These are phyloP conservation scores for Cyphomyrus discorhynchus DNA, from an alignment of 2,113 vertebrate species.

Conservation along the genomic window DNA sequence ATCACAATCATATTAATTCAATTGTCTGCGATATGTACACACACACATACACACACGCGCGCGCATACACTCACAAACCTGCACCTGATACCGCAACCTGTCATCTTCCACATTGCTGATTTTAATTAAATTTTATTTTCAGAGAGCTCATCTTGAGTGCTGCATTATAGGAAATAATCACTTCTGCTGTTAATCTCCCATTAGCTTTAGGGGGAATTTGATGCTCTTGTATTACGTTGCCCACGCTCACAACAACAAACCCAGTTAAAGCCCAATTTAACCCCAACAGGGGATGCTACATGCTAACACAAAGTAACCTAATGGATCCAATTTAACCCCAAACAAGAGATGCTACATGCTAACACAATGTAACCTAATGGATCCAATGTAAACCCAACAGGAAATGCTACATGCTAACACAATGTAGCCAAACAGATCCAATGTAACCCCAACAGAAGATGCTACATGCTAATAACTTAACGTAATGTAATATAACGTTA, in stretches of 20 bases:
- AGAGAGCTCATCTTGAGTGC: constrained; percentile 1
- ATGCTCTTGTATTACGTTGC: background rate
- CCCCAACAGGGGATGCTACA: background rate
- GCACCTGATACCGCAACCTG: background rate
- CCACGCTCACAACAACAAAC: background rate
- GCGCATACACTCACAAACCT: background rate
- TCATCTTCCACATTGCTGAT: constrained; percentile 2
- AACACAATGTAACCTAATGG: background rate
- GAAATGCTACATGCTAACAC: background rate
- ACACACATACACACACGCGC: background rate
- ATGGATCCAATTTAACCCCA: background rate
- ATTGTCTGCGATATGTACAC: background rate
- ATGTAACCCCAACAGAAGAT: background rate
- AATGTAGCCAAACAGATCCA: background rate
- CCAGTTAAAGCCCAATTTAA: background rate
- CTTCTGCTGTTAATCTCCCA: background rate
- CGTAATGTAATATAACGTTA: background rate
- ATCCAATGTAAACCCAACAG: background rate
- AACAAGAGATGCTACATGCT: background rate
- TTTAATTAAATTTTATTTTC: constrained; percentile 9
- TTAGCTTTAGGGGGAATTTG: background rate
- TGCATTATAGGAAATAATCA: constrained; percentile 1
- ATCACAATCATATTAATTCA: constrained; percentile 9
- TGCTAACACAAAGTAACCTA: background rate
- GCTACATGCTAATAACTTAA: background rate